Evolutionary conservation across 1,140 invertebrate species (phyloP).

Genomic region (Hypothenemus hampei): DNA sequence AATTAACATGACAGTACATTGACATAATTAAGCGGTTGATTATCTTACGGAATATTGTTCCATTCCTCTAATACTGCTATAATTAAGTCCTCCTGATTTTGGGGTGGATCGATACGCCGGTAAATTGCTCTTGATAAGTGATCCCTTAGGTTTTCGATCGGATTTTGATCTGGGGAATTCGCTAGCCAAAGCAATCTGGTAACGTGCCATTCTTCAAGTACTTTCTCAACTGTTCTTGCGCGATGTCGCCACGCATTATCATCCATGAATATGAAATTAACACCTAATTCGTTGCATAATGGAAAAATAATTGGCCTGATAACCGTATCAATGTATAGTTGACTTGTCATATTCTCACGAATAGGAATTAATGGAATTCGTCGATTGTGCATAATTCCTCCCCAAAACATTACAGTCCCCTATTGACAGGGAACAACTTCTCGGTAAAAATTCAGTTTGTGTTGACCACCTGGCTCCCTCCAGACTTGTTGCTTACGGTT

Average conservation of each 20-base stretch:
- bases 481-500: conserved; percentile 6
- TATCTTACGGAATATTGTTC: conserved; percentile 15
- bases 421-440: conserved; percentile 48
- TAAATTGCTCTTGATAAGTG: conserved; percentile 4
- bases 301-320: conserved; percentile 11
- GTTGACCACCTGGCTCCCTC: conserved; percentile 4
- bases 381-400: conserved; percentile 4
- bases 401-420: conserved; percentile 8
- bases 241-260: conserved; percentile 3
- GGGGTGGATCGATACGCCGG: not conserved
- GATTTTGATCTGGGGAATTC: conserved; percentile 7
- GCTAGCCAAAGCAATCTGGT: not conserved
- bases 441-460: conserved; percentile 8
- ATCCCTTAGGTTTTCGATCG: conserved; percentile 12
- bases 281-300: conserved; percentile 2
- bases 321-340: conserved; percentile 9
- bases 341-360: conserved; percentile 15
- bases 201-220: conserved; percentile 10
- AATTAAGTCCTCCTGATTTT: not conserved
- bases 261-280: conserved; percentile 9
- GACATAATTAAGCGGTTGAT: conserved; percentile 15
- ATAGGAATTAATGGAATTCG: conserved; percentile 6
- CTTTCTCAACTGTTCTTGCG: conserved; percentile 3
- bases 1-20: conserved; percentile 8
- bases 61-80: conserved; percentile 3